Evolutionary conservation across 1,140 invertebrate genomes (phyloP).

Genomic region (Drosophila obscura): DNA sequence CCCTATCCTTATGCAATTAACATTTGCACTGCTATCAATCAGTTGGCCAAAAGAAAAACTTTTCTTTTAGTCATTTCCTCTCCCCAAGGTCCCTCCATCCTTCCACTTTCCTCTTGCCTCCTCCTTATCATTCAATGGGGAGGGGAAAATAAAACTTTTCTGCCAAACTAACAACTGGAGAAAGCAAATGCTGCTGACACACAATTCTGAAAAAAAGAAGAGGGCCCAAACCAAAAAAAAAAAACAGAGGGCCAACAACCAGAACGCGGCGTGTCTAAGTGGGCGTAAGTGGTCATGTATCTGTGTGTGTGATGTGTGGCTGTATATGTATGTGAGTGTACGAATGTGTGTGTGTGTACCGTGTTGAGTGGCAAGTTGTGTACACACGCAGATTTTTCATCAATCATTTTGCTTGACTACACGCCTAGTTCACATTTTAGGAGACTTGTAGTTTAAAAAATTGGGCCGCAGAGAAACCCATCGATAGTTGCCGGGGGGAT

Average conservation of each 20-base stretch:
- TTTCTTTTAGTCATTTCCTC: conserved; percentile 56
- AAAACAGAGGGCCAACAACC: conserved; percentile 37
- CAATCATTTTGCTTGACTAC: conserved; percentile 69
- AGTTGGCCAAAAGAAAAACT: conserved; percentile 59
- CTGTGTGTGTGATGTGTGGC: conserved; percentile 24
- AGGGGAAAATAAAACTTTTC: conserved; percentile 59
- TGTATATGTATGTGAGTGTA: conserved; percentile 7
- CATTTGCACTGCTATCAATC: conserved; percentile 77
- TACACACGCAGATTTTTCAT: conserved; percentile 72
- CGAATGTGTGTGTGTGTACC: conserved; percentile 19
- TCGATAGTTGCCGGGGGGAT: conserved; percentile 32
- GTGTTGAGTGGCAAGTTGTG: conserved; percentile 71
- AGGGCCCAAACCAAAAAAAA: conserved; percentile 9
- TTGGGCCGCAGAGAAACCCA: conserved; percentile 46
- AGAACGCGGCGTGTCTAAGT: conserved; percentile 61
- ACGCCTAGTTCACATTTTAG: conserved; percentile 56
- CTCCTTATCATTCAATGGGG: conserved; percentile 69
- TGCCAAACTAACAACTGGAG: conserved; percentile 66
- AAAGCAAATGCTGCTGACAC: conserved; percentile 42
- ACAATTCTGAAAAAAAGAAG: background rate
- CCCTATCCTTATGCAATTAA: conserved; percentile 65
- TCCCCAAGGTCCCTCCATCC: background rate
- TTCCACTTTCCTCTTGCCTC: background rate
- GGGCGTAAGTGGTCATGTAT: conserved; percentile 58
- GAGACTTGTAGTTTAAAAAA: conserved; percentile 58